Evolutionary conservation across 2,797 vertebrate species (phyloP).

Genomic region (Cyclopterus lumpus): DNA sequence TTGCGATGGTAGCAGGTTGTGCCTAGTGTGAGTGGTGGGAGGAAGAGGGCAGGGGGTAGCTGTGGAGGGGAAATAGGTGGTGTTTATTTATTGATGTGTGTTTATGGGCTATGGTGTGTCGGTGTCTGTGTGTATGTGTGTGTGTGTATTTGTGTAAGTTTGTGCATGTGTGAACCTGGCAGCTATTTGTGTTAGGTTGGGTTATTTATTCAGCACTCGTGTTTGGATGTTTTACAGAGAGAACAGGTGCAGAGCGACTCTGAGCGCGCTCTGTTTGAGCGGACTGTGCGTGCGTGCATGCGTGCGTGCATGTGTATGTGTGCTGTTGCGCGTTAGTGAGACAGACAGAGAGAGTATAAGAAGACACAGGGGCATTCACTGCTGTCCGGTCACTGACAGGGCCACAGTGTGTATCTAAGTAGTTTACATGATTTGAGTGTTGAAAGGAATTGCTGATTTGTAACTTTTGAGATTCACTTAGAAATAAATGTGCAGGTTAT

Average conservation of each 20-base stretch:
- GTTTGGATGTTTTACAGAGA: constrained; percentile 87
- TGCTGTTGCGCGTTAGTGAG: constrained; percentile 34
- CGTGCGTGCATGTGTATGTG: constrained; percentile 39
- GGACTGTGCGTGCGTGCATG: constrained; percentile 42
- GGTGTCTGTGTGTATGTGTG: constrained; percentile 44
- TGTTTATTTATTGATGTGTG: constrained; percentile 87
- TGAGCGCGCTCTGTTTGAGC: constrained; percentile 77
- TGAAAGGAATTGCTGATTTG: constrained; percentile 43
- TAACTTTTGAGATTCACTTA: constrained; percentile 29
- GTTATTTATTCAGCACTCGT: constrained; percentile 85
- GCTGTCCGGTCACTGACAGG: constrained; percentile 68
- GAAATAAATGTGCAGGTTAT: constrained; percentile 17
- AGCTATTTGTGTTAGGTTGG: constrained; percentile 77
- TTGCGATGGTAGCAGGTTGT: constrained; percentile 56
- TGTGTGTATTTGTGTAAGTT: constrained; percentile 42
- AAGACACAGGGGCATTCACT: constrained; percentile 76
- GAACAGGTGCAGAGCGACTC: constrained; percentile 84
- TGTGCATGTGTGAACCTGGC: constrained; percentile 66
- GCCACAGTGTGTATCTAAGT: constrained; percentile 56
- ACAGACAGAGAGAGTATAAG: constrained; percentile 41
- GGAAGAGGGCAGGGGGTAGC: constrained; percentile 29
- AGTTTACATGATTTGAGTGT: constrained; percentile 51
- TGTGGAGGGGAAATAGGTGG: constrained; percentile 68
- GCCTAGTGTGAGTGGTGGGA: constrained; percentile 25
- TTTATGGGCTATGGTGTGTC: constrained; percentile 70